Conservation (phyloP, 1,140 invertebrate genomes). For the Tribolium castaneum region DNA sequence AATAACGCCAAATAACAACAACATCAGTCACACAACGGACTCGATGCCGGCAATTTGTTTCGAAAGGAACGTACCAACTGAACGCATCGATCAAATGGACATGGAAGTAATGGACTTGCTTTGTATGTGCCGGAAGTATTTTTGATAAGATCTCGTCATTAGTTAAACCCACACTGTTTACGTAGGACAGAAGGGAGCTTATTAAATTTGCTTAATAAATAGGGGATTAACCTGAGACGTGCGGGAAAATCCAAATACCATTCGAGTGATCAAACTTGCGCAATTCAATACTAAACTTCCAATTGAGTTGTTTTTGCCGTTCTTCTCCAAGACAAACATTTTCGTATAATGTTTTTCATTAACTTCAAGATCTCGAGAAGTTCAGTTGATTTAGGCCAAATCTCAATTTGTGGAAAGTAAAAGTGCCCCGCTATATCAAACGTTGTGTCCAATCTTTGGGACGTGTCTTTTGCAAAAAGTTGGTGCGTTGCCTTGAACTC, state of each 20-base stretch:
- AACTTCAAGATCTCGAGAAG: not conserved
- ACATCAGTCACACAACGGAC: slow-evolving; percentile 24
- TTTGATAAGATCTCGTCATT: slow-evolving; percentile 16
- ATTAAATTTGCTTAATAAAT: slow-evolving; percentile 34
- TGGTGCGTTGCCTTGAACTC: not conserved
- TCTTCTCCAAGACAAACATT: not conserved
- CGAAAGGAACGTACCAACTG: not conserved
- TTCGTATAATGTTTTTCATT: not conserved
- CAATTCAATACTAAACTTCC: not conserved
- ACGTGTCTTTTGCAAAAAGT: not conserved
- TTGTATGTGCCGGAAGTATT: slow-evolving; percentile 17
- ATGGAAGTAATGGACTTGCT: slow-evolving; percentile 5
- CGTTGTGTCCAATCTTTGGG: not conserved
- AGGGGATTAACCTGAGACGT: not conserved
- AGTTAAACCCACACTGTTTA: not conserved
- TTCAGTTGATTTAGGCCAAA: not conserved
- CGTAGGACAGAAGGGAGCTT: slow-evolving; percentile 8
- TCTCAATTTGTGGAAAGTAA: not conserved
- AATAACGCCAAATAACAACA: slow-evolving; percentile 20
- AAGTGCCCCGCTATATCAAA: not conserved
- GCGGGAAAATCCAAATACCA: not conserved
- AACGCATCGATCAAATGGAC: slow-evolving; percentile 15
- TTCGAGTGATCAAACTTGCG: not conserved
- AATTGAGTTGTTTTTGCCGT: not conserved
- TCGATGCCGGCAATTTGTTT: slow-evolving; percentile 15